phyloP scores from a whole-genome alignment of 2,888 invertebrate species.

The Caenorhabditis sp. region DNA sequence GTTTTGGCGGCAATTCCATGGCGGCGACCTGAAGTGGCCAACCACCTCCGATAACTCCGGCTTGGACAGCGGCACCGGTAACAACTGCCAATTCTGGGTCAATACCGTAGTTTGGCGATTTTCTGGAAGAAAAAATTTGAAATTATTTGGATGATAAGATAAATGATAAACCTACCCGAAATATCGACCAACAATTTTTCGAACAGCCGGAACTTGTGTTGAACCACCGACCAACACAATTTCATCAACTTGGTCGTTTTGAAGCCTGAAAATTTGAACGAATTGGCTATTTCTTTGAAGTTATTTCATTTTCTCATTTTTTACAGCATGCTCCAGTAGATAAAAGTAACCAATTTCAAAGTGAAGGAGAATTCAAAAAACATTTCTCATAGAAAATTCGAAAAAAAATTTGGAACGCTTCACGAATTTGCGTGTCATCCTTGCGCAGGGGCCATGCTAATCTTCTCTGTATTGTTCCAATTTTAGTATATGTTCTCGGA shows the following conservation, averaged over 20 bases:
- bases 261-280: conserved; percentile 42
- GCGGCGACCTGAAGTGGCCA: conserved; percentile 74
- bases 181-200: conserved; percentile 72
- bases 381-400: neutral
- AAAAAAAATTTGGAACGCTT: conserved; percentile 82
- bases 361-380: too few species aligned
- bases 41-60: conserved; percentile 75
- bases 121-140: conserved; percentile 45
- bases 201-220: conserved; percentile 73
- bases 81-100: conserved; percentile 75
- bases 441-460: conserved; percentile 91
- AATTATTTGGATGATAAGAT: too few species aligned
- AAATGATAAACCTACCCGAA: conserved; percentile 65
- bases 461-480: conserved; percentile 81
- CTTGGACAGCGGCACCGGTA: conserved; percentile 74
- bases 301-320: too few species aligned
- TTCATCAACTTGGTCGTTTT: conserved; percentile 72
- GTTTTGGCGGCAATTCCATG: conserved; percentile 64
- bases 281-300: too few species aligned
- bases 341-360: too few species aligned
- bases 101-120: conserved; percentile 70
- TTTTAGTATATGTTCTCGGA: conserved; percentile 11
- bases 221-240: conserved; percentile 75
- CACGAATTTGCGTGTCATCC: conserved; percentile 92
- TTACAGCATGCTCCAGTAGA: too few species aligned